phyloP scores from a whole-genome alignment of 2,113 vertebrate species.

The Syngnathus floridae region DNA sequence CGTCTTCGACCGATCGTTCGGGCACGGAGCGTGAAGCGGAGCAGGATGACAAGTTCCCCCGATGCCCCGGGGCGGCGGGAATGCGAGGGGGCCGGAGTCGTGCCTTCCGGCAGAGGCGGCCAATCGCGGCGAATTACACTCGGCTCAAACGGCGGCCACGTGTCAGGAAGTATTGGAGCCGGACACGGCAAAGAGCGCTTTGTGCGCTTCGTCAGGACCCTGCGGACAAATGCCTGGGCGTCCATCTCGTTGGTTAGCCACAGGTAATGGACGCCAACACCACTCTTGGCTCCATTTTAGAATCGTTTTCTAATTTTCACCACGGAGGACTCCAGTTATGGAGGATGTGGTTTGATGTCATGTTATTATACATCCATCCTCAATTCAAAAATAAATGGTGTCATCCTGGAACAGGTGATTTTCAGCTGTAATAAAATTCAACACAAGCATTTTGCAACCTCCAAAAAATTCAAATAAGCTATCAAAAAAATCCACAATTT shows the following conservation, averaged over 20 bases:
- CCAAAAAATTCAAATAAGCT: too few species aligned
- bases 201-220: constrained; percentile 61
- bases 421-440: constrained; percentile 36
- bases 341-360: background rate
- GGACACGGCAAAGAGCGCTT: constrained; percentile 50
- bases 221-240: constrained; percentile 56
- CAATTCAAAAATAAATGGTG: background rate
- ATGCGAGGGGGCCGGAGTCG: constrained; percentile 68
- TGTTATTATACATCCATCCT: background rate
- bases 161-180: constrained; percentile 60
- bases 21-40: constrained; percentile 53
- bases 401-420: too few species aligned
- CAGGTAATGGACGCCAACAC: constrained; percentile 41
- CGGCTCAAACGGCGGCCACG: constrained; percentile 46
- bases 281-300: background rate
- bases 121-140: constrained; percentile 75
- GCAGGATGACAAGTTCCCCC: constrained; percentile 56
- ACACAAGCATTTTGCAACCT: constrained; percentile 32
- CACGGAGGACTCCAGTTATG: background rate
- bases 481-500: constrained; percentile 62
- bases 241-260: constrained; percentile 38
- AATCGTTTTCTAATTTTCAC: background rate
- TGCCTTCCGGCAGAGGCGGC: constrained; percentile 70
- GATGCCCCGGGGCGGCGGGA: constrained; percentile 56
- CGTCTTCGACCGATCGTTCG: constrained; percentile 20